Percentiles rank a stretch among this genome's conserved stretches.
phyloP scores from a whole-genome alignment of 2,888 invertebrate genomes.

The Sarcophaga rosellei region DNA sequence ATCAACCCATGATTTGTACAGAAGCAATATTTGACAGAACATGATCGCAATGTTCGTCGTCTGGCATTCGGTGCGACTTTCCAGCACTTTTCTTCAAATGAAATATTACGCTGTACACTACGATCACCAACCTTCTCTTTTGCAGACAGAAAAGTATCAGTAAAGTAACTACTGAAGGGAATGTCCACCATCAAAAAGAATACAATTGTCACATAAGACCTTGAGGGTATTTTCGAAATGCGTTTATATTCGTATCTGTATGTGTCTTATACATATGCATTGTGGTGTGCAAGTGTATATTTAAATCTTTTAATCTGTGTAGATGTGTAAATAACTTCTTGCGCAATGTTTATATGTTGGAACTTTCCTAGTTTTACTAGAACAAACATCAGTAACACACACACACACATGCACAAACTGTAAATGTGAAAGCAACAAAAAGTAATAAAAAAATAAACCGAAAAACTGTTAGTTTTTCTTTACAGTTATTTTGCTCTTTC shows the following conservation, averaged over 20 bases:
- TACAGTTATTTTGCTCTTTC: conserved; percentile 18
- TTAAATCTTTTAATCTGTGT: conserved; percentile 24
- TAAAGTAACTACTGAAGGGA: too few species aligned
- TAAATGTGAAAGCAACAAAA: conserved; percentile 16
- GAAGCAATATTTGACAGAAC: too few species aligned
- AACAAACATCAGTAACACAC: conserved; percentile 36
- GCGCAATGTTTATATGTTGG: background rate
- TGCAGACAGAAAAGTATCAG: accelerated
- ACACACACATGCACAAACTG: background rate
- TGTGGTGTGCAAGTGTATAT: background rate
- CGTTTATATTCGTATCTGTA: background rate
- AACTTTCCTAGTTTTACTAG: conserved; percentile 30
- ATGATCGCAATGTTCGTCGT: too few species aligned
- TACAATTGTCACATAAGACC: too few species aligned
- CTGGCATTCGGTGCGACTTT: too few species aligned
- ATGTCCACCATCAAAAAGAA: too few species aligned
- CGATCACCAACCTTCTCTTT: too few species aligned
- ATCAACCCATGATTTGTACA: too few species aligned
- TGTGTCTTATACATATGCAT: background rate
- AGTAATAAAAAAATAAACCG: conserved; percentile 13
- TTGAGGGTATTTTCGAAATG: background rate
- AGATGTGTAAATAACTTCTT: background rate
- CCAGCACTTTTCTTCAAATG: too few species aligned
- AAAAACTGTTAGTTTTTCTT: conserved; percentile 39
- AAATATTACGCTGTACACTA: too few species aligned